A percentile compares a stretch with the other conserved stretches of the same genome.
These are phyloP conservation scores for Nomada fucata DNA, from an alignment of 2,888 invertebrate species.

Conservation along the genomic window DNA sequence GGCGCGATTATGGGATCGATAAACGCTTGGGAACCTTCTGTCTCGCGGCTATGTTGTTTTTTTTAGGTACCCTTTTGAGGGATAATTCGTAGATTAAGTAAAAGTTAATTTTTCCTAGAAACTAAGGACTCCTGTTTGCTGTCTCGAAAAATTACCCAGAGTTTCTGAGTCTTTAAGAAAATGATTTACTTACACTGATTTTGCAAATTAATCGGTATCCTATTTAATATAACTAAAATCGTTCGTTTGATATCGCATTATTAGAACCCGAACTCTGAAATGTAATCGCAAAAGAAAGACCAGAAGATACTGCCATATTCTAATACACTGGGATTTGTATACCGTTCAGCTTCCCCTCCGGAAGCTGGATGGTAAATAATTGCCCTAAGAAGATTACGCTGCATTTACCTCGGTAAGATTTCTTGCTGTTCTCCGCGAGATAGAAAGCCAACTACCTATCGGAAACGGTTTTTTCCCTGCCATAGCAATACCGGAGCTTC, in stretches of 20 bases:
- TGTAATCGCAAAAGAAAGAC: neutral
- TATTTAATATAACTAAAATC: too few species aligned
- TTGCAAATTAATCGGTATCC: too few species aligned
- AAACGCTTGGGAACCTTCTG: neutral
- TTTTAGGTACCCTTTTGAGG: neutral
- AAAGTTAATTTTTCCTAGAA: too few species aligned
- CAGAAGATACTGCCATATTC: neutral
- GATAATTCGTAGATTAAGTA: neutral
- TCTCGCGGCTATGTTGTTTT: neutral
- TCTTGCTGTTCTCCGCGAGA: neutral
- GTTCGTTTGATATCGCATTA: too few species aligned
- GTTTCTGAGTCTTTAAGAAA: too few species aligned
- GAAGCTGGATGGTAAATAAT: conserved; percentile 26
- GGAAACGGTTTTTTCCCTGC: neutral
- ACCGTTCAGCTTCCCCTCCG: neutral
- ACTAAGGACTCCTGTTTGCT: too few species aligned
- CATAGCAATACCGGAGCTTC: neutral
- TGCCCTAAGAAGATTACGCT: conserved; percentile 17
- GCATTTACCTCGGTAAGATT: conserved; percentile 16
- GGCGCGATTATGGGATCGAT: neutral
- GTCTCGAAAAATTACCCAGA: too few species aligned
- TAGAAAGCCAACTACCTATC: conserved; percentile 4
- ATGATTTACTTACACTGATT: too few species aligned
- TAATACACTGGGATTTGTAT: neutral
- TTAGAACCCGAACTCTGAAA: too few species aligned